Evolutionary conservation across 2,113 vertebrate genomes (phyloP), one percentile per base, ranked within the genome.

Genomic region (Podarcis muralis): DNA sequence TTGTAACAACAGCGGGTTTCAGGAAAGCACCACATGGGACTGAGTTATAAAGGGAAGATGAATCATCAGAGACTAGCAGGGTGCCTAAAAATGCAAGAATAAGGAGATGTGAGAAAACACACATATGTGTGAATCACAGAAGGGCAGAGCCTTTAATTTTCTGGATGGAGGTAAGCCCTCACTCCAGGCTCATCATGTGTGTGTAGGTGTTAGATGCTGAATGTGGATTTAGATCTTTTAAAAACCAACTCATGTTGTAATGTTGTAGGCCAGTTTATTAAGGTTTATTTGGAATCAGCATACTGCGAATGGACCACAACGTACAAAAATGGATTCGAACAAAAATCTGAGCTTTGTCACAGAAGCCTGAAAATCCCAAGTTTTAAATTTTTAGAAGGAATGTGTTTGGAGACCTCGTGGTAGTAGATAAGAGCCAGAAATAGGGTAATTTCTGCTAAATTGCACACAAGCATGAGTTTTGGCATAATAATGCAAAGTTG

Each of bases 1-100:
- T 32, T 59, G 22, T 83, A 90, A 88, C 74, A 25, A 2, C 81
- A 81, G 87, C 68, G 25, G 88, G 79, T 81, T 95, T 91, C 88
- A 85, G 92, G 89, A 82, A 91, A 91, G 85, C 69, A 48, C 40
- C 48, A 48, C 59, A 68, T 81, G 71, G 37, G 59, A 66, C 32
- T 48, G 35, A 84, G 43, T 75, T 85, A 86, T 91, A 86, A 90
- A 87, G 53, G 89, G 57, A 85, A 66, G 91, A 80, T 88, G 77
- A 90, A 87, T 84, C n/a, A 66, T 83, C 82, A 87, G 37, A 35
- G 75, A 40, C 87, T 84, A 76, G 57, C 27, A 15, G 59, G 80
- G 20, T 25, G 20, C 32, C 80, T 65, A 66, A 66, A 66, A 85
- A 43, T n/a, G 25, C 27, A 68, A 48, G 75, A 68, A 78, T 66